These are phyloP conservation scores for Tipula helvola DNA, from an alignment of 2,888 invertebrate species.

Conservation along the genomic window DNA sequence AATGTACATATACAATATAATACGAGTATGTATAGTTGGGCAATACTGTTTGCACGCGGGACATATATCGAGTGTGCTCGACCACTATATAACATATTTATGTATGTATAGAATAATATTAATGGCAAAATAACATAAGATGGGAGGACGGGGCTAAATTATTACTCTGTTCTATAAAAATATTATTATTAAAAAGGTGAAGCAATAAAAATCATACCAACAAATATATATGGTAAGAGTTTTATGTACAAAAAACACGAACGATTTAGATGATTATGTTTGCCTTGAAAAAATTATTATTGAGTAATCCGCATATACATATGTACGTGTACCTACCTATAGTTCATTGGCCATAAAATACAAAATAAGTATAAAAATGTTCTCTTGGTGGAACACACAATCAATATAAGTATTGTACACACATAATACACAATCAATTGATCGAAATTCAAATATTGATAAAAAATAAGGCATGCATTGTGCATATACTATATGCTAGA, in stretches of 20 bases:
- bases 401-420: neutral
- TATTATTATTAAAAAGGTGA: neutral
- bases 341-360: neutral
- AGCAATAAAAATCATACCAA: neutral
- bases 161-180: neutral
- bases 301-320: neutral
- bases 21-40: neutral
- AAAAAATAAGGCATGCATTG: neutral
- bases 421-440: neutral
- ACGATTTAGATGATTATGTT: neutral
- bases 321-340: neutral
- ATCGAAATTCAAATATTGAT: neutral
- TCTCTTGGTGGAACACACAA: neutral
- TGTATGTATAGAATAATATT: neutral
- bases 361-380: neutral
- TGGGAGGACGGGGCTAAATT: neutral
- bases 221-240: neutral
- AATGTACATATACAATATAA: neutral
- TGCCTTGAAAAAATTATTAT: neutral
- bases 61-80: neutral
- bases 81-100: neutral
- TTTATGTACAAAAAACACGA: neutral
- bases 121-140: neutral
- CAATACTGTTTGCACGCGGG: neutral
- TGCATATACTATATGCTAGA: neutral